Base-by-base conservation (phyloP, 2,113 vertebrate species). In the Xyrauchen texanus region DNA sequence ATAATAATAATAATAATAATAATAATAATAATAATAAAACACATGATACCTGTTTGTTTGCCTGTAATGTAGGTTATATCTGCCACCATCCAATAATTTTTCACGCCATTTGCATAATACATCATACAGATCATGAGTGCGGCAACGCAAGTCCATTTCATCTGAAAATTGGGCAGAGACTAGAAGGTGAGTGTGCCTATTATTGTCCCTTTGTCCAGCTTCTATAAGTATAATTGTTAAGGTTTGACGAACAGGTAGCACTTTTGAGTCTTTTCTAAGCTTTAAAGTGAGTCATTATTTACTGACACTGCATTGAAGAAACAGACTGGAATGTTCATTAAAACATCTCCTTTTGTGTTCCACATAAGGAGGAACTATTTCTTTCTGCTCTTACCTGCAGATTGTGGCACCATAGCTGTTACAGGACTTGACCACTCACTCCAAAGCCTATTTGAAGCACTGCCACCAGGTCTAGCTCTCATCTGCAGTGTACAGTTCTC, bases 351-450 rank as follows among this genome's bases (percentile, higher is more conserved):
- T 34, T 34, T 34, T 34, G 21, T 34, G 21, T 34, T 34, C 21
- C 21, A 3, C 21, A 34, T 34, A 34, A 34, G 21, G 21, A 34
- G 21, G 21, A 34, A 34, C 21, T 34, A 34, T 34, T 34, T 34
- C 21, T 34, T 34, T 34, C 21, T 1, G 21, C 11, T 58, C 65
- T 78, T 4, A 98, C 97, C 95, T n/a, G 91, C 84, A 42, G 89
- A 88, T 61, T 71, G 89, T 15, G 92, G 88, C 0, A 93, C 94
- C 47, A 93, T 82, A 57, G 92, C 92, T 51, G 63, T 82, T 21
- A 87, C 90, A 10, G 92, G 85, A 4, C 77, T 67, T 0, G 98
- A 96, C 98, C 97, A 99, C 57, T 90, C 87, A 47, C 98, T 98
- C 96, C 98, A 98, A 86, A 94, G 71, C 0, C 94, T 94, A 3